Base-by-base conservation (phyloP, 2,113 vertebrate species). In the Uria lomvia region DNA sequence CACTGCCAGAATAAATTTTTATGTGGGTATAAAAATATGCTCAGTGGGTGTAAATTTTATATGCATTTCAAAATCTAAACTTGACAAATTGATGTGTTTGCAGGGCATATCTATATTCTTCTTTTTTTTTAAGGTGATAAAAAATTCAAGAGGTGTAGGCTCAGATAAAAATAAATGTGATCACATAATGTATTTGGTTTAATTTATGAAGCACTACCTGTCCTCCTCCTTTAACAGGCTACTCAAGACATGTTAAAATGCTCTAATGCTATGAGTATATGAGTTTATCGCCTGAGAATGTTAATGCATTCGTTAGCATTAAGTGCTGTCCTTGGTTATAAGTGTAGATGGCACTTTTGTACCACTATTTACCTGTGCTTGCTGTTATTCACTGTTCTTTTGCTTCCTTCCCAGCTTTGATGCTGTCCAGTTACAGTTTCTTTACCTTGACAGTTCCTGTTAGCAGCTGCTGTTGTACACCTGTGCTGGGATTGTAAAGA, bases 1-100 rank as follows among this genome's bases (percentile, higher is more conserved):
- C 94, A 95, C 72, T 97, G 74, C 92, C 87, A 94, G 94, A 95
- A 98, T 97, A 96, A 92, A 93, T 96, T 98, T 96, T 97, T 97
- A 97, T 97, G 92, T 96, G 80, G 47, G 47, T 90, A 97, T 98
- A 98, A 98, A 98, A 97, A 97, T 97, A 97, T 97, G 91, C 83
- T 98, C 90, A 72, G 85, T 88, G 87, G 83, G 93, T 97, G 71
- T 98, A 97, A 96, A 97, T 98, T 98, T 97, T 96, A 93, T 96
- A 90, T 87, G 97, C 95, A 85, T 98, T 98, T 98, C 96, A 96
- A 97, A 98, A 96, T 92, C 97, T 89, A 95, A 96, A 96, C 80
- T 90, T 98, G 96, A 98, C 20, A 78, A 97, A 97, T 93, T 90
- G 91, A 98, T 97, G 93, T 75, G 49, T 96, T 96, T 96, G 82